Conservation (phyloP, 2,797 vertebrate genomes). For the Fistularia tabacaria region DNA sequence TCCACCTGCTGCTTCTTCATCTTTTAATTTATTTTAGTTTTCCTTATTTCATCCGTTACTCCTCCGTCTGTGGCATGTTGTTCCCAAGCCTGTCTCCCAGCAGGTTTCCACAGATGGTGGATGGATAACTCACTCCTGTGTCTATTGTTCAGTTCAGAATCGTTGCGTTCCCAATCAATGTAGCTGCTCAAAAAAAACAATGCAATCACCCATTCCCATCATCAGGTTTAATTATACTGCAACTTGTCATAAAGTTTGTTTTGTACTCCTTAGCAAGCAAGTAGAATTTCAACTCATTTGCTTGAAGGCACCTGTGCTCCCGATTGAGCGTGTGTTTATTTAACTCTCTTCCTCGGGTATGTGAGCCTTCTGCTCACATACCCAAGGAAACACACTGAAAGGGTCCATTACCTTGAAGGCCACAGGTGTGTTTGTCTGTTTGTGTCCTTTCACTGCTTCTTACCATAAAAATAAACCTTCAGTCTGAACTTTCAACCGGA, state of each 20-base stretch:
- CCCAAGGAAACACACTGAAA: constrained; percentile 31
- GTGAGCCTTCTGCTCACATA: constrained; percentile 26
- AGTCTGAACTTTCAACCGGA: no score
- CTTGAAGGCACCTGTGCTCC: constrained; percentile 37
- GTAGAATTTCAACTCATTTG: no score
- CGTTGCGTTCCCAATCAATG: no score
- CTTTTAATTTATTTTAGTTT: constrained; percentile 51
- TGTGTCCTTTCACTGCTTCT: constrained; percentile 23
- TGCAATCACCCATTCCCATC: no score
- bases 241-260: no score
- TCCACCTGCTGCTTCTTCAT: constrained; percentile 37
- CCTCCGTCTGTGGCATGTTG: constrained; percentile 30
- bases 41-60: constrained; percentile 35
- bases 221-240: no score
- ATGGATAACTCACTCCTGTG: constrained; percentile 8
- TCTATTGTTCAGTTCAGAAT: no score
- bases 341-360: no score
- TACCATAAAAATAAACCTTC: neutral
- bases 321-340: constrained; percentile 40
- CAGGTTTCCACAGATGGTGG: constrained; percentile 46
- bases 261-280: no score
- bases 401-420: constrained; percentile 34
- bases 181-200: no score
- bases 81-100: constrained; percentile 50
- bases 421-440: constrained; percentile 44